phyloP scores from a whole-genome alignment of 2,888 invertebrate species.

The Pyrgus malvae region DNA sequence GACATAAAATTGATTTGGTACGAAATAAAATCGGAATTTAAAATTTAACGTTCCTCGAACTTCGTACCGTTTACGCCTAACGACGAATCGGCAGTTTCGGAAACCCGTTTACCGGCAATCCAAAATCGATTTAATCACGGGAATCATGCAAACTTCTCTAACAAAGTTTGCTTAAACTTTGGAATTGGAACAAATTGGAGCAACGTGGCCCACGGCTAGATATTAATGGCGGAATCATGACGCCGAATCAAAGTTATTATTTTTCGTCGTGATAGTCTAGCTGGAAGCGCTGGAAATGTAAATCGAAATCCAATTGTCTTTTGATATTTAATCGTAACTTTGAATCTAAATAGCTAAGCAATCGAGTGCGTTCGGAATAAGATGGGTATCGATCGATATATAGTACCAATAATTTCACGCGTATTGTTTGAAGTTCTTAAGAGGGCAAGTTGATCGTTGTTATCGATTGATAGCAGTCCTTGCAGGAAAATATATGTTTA shows the following conservation, averaged over 20 bases:
- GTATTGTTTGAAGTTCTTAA: too few species aligned
- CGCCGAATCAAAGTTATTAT: slow-evolving; percentile 53
- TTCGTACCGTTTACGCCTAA: slow-evolving; percentile 59
- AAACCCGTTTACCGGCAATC: slow-evolving; percentile 72
- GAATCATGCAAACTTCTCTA: slow-evolving; percentile 73
- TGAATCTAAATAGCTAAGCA: too few species aligned
- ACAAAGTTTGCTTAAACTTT: slow-evolving; percentile 74
- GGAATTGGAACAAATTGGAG: slow-evolving; percentile 76
- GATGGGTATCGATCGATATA: too few species aligned
- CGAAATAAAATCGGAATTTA: slow-evolving; percentile 45
- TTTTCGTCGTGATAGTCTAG: slow-evolving; percentile 37
- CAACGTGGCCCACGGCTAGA: slow-evolving; percentile 70
- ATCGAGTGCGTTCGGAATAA: too few species aligned
- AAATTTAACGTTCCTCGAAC: slow-evolving; percentile 63
- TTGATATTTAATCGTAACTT: too few species aligned
- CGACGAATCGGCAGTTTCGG: slow-evolving; percentile 72
- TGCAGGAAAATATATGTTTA: too few species aligned
- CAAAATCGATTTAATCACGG: slow-evolving; percentile 78
- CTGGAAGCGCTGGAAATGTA: neutral
- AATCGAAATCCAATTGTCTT: too few species aligned
- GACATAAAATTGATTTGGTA: slow-evolving; percentile 41
- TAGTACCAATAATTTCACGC: too few species aligned
- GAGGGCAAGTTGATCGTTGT: too few species aligned
- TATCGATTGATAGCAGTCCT: too few species aligned
- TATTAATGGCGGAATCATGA: slow-evolving; percentile 74